A percentile compares a stretch with the other conserved stretches of the same genome.
phyloP scores from a whole-genome alignment of 2,888 invertebrate genomes.

The Pollenia amentaria region DNA sequence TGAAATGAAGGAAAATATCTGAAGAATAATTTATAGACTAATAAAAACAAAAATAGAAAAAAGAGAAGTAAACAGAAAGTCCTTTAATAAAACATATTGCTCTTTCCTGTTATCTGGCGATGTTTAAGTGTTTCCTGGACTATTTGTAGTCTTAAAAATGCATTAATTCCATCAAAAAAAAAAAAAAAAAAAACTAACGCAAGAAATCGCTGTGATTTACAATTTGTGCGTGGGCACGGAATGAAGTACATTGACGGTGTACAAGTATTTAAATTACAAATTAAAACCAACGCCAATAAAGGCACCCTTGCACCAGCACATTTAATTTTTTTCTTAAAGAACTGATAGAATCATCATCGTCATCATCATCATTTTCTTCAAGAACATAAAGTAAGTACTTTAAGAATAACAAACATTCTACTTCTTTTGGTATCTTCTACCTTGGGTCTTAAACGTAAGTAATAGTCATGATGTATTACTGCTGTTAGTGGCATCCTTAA shows the following conservation, averaged over 20 bases:
- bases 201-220: conserved; percentile 64
- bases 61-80: conserved; percentile 23
- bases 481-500: conserved; percentile 72
- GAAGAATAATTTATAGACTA: conserved; percentile 59
- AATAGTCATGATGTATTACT: conserved; percentile 70
- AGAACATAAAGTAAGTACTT: conserved; percentile 2
- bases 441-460: conserved; percentile 62
- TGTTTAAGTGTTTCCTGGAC: conserved; percentile 54
- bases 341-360: conserved; percentile 48
- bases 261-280: conserved; percentile 56
- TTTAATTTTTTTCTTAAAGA: conserved; percentile 6
- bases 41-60: conserved; percentile 37
- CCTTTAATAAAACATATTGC: conserved; percentile 68
- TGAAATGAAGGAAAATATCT: conserved; percentile 43
- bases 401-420: conserved; percentile 8
- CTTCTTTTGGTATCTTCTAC: conserved; percentile 36
- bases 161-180: conserved; percentile 76
- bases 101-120: conserved; percentile 23
- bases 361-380: conserved; percentile 22
- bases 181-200: conserved; percentile 54
- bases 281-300: conserved; percentile 57
- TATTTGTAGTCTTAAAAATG: conserved; percentile 75
- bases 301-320: conserved; percentile 37
- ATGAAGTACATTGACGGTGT: conserved; percentile 20
- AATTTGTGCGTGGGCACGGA: conserved; percentile 31